A percentile compares a stretch with the other conserved stretches of the same genome.
Conservation (phyloP, 2,797 vertebrate species). For the Poecilia wingei region DNA sequence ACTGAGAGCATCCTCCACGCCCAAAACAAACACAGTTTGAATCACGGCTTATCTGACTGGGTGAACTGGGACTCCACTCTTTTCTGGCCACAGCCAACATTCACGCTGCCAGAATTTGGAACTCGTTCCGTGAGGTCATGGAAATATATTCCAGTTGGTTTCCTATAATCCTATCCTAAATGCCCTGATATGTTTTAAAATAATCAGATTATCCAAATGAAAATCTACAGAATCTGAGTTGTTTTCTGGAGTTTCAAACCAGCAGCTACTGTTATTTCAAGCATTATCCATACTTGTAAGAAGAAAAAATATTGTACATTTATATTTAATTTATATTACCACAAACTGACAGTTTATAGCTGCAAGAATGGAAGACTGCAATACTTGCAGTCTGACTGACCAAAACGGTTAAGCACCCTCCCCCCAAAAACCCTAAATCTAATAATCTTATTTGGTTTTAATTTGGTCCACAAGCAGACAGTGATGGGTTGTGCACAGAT, state of each 20-base stretch:
- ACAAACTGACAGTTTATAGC: not conserved
- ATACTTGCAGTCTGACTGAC: not conserved
- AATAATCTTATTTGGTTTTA: not conserved
- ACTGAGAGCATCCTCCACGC: slow-evolving; percentile 74
- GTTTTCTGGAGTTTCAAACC: not conserved
- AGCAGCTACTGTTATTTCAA: not conserved
- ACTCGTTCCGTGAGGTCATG: slow-evolving; percentile 62
- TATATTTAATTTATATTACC: not conserved
- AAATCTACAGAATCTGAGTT: slow-evolving; percentile 23
- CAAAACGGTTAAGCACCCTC: not conserved
- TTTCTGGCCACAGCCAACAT: slow-evolving; percentile 55
- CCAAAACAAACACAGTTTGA: slow-evolving; percentile 74
- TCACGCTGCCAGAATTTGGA: slow-evolving; percentile 60
- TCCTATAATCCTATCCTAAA: slow-evolving; percentile 49
- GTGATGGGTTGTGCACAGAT: not conserved
- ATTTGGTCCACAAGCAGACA: not conserved
- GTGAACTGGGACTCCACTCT: slow-evolving; percentile 67
- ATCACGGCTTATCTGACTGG: slow-evolving; percentile 70
- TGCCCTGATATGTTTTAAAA: slow-evolving; percentile 20
- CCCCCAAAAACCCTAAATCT: not conserved
- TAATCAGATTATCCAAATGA: slow-evolving; percentile 26
- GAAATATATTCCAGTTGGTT: slow-evolving; percentile 57
- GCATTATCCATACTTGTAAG: not conserved
- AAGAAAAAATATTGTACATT: not conserved
- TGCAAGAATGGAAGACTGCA: not conserved